Conservation (phyloP, 2,888 invertebrate species). For the Pristionchus maxplancki region DNA sequence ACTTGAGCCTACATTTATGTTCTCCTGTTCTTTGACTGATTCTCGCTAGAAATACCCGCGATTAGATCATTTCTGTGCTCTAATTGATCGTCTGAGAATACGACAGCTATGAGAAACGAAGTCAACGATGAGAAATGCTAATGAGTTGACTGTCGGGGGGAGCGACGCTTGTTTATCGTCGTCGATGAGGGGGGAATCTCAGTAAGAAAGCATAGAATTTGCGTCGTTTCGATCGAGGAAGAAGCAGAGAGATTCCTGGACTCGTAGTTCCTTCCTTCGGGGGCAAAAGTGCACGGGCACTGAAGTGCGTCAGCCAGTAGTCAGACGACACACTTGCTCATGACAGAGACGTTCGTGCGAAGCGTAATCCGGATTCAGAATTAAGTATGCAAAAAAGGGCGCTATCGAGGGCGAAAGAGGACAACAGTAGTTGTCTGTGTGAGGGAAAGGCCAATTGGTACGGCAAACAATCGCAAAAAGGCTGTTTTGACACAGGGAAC, state of each 20-base stretch:
- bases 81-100: background rate
- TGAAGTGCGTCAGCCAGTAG: background rate
- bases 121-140: constrained; percentile 5
- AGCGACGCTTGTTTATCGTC: background rate
- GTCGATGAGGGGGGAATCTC: background rate
- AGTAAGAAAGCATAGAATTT: background rate
- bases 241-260: background rate
- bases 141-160: background rate
- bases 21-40: no score
- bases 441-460: background rate
- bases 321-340: background rate
- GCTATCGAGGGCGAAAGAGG: background rate
- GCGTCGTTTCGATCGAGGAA: background rate
- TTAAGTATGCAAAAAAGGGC: background rate
- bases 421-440: background rate
- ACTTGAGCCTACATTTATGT: no score
- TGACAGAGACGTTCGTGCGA: background rate
- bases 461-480: background rate
- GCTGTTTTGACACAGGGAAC: no score
- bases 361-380: background rate
- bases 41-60: no score
- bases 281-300: background rate
- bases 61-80: background rate
- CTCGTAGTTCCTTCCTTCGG: no score
- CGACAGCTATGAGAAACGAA: no score